Conservation (phyloP, 2,113 vertebrate species). For the Cyanoramphus novaezelandiae region DNA sequence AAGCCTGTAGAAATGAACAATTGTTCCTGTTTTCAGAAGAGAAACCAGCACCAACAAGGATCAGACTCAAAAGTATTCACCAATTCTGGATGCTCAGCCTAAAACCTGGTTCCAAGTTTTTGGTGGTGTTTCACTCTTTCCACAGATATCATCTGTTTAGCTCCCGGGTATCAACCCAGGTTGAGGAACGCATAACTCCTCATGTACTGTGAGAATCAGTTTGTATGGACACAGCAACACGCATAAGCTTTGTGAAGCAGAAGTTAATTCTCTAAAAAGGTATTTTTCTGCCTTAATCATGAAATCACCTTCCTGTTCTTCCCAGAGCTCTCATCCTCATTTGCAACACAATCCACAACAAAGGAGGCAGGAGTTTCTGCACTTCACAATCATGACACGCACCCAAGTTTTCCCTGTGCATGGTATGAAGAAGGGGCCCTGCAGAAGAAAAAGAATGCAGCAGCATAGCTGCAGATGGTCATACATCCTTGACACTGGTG, state of each 20-base stretch:
- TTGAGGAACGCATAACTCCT: background rate
- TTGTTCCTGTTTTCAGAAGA: background rate
- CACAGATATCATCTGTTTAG: background rate
- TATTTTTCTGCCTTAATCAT: background rate
- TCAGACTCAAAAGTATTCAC: background rate
- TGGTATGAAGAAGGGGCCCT: background rate
- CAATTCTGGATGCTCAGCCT: background rate
- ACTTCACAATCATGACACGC: background rate
- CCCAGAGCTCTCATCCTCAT: background rate
- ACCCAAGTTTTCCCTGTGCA: background rate
- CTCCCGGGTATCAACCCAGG: background rate
- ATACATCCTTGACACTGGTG: background rate
- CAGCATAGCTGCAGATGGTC: background rate
- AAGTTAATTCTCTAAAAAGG: background rate
- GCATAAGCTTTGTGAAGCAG: background rate
- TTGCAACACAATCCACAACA: background rate
- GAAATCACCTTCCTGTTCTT: background rate
- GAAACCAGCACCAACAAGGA: background rate
- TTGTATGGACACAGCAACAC: background rate
- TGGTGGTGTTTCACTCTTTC: background rate
- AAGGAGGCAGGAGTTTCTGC: background rate
- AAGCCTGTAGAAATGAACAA: background rate
- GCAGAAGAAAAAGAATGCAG: background rate
- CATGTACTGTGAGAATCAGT: background rate
- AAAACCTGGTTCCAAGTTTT: background rate